Evolutionary conservation across 1,140 invertebrate species (phyloP).

Genomic region (Metopolophium dirhodum): DNA sequence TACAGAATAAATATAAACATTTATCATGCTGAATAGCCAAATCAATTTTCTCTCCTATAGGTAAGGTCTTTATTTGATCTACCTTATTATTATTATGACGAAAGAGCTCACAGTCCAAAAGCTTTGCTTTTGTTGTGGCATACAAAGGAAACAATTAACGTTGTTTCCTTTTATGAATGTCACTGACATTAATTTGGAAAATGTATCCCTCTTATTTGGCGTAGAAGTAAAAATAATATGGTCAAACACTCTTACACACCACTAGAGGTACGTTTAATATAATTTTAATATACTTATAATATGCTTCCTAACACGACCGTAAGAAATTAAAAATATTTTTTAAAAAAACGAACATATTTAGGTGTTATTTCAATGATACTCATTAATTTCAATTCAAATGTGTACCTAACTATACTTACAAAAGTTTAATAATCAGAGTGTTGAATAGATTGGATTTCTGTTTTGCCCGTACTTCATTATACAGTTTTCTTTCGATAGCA

Average conservation of each 20-base stretch:
- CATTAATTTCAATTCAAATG: neutral
- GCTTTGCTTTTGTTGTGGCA: neutral
- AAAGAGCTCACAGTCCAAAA: neutral
- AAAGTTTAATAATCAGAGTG: neutral
- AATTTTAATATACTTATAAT: neutral
- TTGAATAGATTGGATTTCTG: neutral
- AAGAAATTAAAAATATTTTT: neutral
- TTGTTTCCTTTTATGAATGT: slow-evolving; percentile 3
- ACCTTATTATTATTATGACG: slow-evolving; percentile 22
- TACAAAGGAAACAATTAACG: slow-evolving; percentile 43
- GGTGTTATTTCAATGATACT: neutral
- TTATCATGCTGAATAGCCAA: neutral
- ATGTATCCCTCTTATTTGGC: neutral
- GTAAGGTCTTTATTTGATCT: neutral
- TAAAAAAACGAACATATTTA: neutral
- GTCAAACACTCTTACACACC: neutral
- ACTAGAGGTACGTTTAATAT: neutral
- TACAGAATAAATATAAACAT: neutral
- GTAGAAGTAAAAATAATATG: neutral
- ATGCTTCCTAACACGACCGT: neutral
- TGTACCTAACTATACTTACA: neutral
- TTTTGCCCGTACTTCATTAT: neutral
- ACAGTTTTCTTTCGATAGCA: no score
- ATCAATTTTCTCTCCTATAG: neutral
- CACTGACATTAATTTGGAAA: neutral